Evolutionary conservation across 2,888 invertebrate species (phyloP), one percentile per base, ranked within the genome.

Genomic region (Cataglyphis rosenhaueri): DNA sequence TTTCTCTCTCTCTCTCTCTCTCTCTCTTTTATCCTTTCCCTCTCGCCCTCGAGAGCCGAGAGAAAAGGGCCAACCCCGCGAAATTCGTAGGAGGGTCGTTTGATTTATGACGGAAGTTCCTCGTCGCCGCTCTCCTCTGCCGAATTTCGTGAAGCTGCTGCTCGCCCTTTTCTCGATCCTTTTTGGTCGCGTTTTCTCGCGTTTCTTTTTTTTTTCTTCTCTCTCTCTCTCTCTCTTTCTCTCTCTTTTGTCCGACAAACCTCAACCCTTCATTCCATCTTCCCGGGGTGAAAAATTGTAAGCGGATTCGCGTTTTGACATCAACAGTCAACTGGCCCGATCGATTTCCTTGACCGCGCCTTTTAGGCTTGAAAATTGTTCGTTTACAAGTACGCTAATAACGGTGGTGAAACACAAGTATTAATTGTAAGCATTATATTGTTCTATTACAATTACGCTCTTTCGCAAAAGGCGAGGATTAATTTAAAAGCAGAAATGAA

Each of bases 81-180:
- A 91, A 91, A 91, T 91, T 91, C 89, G 73, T 44, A 87, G 84
- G 86, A 91, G 91, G 91, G 91, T 89, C 86, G 85, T 91, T 91
- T 91, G 92, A 91, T 91, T 91, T 92, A 92, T 91, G 86, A 82
- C 71, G 84, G 85, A 82, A 81, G 83, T 55, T 85, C 41, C 73
- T 79, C 48, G 79, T 59, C 68, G 70, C 66, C 55, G 44, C 76
- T 64, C 78, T 65, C 35, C 71, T 44, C 81, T 15, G 48, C 55
- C 52, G 78, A 84, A 78, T 66, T 85, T 81, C 74, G 73, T 66
- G 61, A 68, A 84, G 81, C 70, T 83, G 78, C 59, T 71, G 18
- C 32, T 78, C 78, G 78, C 71, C 71, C 71, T 70, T 70, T 78
- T 32, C 68, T 59, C 81, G 21, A 48, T 52, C 61, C 81, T 61